Conservation (phyloP, 2,888 invertebrate species). For the Stegana nigrithorax region DNA sequence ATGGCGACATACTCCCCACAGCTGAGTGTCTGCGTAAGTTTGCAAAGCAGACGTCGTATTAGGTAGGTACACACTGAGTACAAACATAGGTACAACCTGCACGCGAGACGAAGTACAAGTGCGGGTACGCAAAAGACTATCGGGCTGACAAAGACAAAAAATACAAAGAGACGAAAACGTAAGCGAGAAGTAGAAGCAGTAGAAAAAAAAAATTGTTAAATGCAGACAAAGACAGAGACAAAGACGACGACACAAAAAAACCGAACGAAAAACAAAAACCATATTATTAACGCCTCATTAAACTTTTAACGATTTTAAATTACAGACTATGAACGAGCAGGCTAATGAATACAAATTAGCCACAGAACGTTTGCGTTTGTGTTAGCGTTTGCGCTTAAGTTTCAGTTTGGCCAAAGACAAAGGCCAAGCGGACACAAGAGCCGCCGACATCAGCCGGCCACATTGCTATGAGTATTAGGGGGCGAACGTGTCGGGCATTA, state of each 20-base stretch:
- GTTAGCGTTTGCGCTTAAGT: no score
- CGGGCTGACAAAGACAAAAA: background rate
- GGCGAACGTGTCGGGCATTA: background rate
- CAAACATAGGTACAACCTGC: background rate
- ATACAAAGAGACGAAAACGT: background rate
- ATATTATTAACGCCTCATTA: conserved; percentile 63
- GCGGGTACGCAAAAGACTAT: conserved; percentile 40
- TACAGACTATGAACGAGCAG: conserved; percentile 50
- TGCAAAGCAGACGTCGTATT: no score
- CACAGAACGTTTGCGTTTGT: conserved; percentile 39
- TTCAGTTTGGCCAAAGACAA: conserved; percentile 19
- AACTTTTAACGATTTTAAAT: conserved; percentile 62
- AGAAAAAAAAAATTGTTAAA: conserved; percentile 40
- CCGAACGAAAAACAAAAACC: conserved; percentile 46
- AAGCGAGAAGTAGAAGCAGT: conserved; percentile 6
- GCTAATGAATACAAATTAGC: conserved; percentile 63
- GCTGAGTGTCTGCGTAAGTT: background rate
- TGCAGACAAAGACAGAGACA: conserved; percentile 1
- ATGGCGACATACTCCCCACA: conserved; percentile 2
- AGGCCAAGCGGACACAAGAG: background rate
- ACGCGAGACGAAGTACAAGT: background rate
- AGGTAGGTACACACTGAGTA: no score
- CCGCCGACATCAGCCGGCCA: no score
- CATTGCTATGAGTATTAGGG: no score
- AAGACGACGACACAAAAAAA: conserved; percentile 1